Evolutionary conservation across 92 coral and sea anemone genomes (phyloP).

Genomic region (Siderastrea siderea): DNA sequence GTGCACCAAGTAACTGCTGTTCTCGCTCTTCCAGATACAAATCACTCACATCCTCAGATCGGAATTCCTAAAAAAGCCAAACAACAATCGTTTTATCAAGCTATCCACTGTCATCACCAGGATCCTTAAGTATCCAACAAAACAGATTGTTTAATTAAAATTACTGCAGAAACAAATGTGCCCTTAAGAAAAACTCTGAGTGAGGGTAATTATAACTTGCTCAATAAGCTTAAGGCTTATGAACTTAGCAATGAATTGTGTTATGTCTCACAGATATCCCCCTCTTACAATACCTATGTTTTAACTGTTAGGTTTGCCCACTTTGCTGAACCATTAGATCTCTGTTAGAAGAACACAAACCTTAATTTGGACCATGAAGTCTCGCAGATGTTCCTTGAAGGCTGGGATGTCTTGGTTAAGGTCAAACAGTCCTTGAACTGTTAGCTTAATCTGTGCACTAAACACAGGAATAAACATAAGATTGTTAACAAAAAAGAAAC

Average conservation of each 20-base stretch:
- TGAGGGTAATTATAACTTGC: too few species aligned
- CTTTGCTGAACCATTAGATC: background rate
- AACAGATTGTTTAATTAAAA: too few species aligned
- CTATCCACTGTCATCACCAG: background rate
- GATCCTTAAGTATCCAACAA: too few species aligned
- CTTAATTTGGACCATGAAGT: slow-evolving; percentile 98
- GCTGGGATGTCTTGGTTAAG: slow-evolving; percentile 99
- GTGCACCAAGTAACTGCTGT: slow-evolving; percentile 82
- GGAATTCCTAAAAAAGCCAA: slow-evolving; percentile 77
- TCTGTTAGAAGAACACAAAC: slow-evolving; percentile 27
- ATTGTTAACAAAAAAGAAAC: background rate
- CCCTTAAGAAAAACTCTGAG: too few species aligned
- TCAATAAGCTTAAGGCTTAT: too few species aligned
- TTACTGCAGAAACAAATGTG: too few species aligned
- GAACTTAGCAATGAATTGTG: too few species aligned
- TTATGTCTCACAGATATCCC: too few species aligned
- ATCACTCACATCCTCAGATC: slow-evolving; percentile 92
- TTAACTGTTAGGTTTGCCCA: too few species aligned
- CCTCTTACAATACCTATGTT: too few species aligned
- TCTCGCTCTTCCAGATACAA: slow-evolving; percentile 95
- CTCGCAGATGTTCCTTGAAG: slow-evolving; percentile 96
- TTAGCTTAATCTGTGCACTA: slow-evolving; percentile 92
- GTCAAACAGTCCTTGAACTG: slow-evolving; percentile 97
- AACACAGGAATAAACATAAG: background rate
- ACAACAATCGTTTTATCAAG: background rate